phyloP scores from a whole-genome alignment of 2,113 vertebrate species.

The Mus pahari region DNA sequence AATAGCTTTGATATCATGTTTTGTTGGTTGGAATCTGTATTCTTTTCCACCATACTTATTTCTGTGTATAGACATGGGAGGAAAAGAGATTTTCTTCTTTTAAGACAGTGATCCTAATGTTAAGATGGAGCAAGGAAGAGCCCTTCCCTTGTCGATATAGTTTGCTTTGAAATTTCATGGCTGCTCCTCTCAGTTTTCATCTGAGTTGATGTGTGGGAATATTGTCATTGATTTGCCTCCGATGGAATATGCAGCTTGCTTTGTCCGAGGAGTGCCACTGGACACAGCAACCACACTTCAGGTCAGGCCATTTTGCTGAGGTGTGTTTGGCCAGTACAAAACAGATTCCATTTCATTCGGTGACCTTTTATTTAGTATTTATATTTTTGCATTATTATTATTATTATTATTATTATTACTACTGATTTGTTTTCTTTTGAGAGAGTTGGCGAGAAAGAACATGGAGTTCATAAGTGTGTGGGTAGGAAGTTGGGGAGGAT shows the following conservation, averaged over 20 bases:
- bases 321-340: not conserved
- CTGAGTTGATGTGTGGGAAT: slow-evolving; percentile 75
- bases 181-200: slow-evolving; percentile 76
- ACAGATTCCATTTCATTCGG: not conserved
- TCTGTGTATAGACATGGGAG: slow-evolving; percentile 31
- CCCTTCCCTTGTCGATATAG: slow-evolving; percentile 57
- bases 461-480: too few species aligned
- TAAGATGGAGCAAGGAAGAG: slow-evolving; percentile 54
- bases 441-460: too few species aligned
- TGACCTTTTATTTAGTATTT: not conserved
- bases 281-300: not conserved
- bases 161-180: slow-evolving; percentile 76
- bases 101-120: slow-evolving; percentile 13
- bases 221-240: slow-evolving; percentile 74
- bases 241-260: slow-evolving; percentile 62
- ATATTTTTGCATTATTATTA: not conserved
- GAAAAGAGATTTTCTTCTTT: slow-evolving; percentile 57
- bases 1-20: slow-evolving; percentile 17
- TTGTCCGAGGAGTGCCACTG: not conserved
- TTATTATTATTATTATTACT: not conserved
- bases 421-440: not conserved
- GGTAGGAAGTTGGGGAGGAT: not conserved
- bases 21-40: slow-evolving; percentile 13
- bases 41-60: not conserved
- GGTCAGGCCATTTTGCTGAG: not conserved